Percentiles rank a stretch among this genome's conserved stretches.
Evolutionary conservation across 2,888 invertebrate species (phyloP).

Genomic region (Hypolimnas misippus): DNA sequence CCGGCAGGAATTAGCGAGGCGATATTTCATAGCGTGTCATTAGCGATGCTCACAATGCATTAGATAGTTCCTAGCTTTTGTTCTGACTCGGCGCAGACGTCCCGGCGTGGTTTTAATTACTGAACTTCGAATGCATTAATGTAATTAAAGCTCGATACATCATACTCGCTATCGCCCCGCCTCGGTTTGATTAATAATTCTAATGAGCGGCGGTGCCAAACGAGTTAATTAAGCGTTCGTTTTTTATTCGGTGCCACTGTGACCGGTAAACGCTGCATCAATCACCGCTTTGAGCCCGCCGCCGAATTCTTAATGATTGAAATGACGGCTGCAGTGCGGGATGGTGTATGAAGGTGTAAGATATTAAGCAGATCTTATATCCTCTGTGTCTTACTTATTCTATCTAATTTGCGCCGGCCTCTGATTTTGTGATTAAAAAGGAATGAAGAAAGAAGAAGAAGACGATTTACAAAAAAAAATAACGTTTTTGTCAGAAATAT

Average conservation of each 20-base stretch:
- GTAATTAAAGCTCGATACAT: conserved; percentile 83
- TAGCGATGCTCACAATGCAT: conserved; percentile 49
- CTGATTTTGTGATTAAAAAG: no score
- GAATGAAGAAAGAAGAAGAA: no score
- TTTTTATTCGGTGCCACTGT: conserved; percentile 79
- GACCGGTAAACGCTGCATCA: conserved; percentile 82
- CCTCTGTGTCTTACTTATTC: not conserved
- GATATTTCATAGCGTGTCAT: conserved; percentile 62
- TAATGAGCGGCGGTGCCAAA: conserved; percentile 84
- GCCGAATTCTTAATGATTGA: conserved; percentile 81
- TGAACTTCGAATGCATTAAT: conserved; percentile 72
- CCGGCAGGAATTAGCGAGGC: conserved; percentile 50
- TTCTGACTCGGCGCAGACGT: conserved; percentile 57
- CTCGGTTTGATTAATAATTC: conserved; percentile 82
- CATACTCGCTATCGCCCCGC: conserved; percentile 80
- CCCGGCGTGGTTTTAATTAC: conserved; percentile 80
- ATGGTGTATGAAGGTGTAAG: conserved; percentile 20
- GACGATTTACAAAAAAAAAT: no score
- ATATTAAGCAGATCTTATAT: conserved; percentile 1
- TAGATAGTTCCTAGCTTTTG: conserved; percentile 51
- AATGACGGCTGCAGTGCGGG: conserved; percentile 57
- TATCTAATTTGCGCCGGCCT: not conserved
- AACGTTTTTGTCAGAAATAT: no score
- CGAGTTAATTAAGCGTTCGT: conserved; percentile 82
- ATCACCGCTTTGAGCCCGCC: conserved; percentile 80